Conservation (phyloP, 2,888 invertebrate species). For the Rotaria socialis region DNA sequence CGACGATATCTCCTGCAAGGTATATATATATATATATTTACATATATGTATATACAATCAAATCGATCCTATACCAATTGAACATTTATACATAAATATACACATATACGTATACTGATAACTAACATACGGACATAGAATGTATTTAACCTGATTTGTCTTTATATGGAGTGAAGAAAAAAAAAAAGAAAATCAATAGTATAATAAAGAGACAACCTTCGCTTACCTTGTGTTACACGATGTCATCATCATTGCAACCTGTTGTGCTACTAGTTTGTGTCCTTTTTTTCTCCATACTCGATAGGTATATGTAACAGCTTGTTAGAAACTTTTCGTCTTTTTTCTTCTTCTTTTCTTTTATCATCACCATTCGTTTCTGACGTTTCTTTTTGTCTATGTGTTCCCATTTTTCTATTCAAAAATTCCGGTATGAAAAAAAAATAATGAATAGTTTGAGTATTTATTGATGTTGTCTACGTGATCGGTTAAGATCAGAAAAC, state of each 20-base stretch:
- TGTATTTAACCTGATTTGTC: not conserved
- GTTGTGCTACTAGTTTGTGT: conserved; percentile 5
- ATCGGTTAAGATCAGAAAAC: conserved; percentile 14
- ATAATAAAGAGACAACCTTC: not conserved
- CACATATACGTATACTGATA: not conserved
- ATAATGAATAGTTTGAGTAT: conserved; percentile 4
- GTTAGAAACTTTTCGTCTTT: not conserved
- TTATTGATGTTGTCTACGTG: not conserved
- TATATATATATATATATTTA: conserved; percentile 1
- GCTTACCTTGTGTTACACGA: not conserved
- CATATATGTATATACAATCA: not conserved
- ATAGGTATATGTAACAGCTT: conserved; percentile 17
- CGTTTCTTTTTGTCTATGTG: not conserved
- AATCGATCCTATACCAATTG: too few species aligned
- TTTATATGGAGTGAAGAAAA: not conserved
- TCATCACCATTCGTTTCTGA: not conserved
- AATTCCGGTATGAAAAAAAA: not conserved
- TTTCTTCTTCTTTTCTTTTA: not conserved
- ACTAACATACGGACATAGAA: not conserved
- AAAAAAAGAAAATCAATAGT: not conserved
- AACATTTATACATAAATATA: not conserved
- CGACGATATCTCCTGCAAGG: conserved; percentile 15
- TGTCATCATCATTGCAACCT: conserved; percentile 18
- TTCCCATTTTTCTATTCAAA: not conserved
- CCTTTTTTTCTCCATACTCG: not conserved